Conservation (phyloP, 2,888 invertebrate species). For the Lumbricus terrestris region DNA sequence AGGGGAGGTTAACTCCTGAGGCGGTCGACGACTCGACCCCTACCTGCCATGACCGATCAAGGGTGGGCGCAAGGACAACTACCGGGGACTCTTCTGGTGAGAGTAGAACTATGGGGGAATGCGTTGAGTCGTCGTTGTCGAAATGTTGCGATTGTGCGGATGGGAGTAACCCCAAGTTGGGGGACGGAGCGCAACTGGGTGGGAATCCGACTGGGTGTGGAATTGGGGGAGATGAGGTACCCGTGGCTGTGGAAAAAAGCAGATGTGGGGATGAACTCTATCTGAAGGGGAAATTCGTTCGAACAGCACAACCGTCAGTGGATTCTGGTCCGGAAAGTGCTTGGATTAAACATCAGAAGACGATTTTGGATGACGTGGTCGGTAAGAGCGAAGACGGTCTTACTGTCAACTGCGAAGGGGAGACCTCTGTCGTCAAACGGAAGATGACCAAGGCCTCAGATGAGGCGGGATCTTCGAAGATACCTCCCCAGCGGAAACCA, state of each 20-base stretch:
- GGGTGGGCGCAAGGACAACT: neutral
- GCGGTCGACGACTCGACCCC: neutral
- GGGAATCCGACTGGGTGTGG: neutral
- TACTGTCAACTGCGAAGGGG: too few species aligned
- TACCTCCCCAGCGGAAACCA: neutral
- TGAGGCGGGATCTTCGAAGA: neutral
- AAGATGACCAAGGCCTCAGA: neutral
- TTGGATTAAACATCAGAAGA: too few species aligned
- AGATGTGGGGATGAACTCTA: neutral
- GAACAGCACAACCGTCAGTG: neutral
- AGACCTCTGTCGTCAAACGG: neutral
- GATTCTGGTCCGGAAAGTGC: neutral
- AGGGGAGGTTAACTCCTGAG: neutral
- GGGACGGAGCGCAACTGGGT: neutral
- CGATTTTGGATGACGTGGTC: neutral
- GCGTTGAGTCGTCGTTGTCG: neutral
- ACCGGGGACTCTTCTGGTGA: neutral
- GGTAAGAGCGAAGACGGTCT: neutral
- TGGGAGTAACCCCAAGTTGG: neutral
- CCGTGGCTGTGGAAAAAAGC: neutral
- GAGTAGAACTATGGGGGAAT: neutral
- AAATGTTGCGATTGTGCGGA: neutral
- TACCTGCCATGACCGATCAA: neutral
- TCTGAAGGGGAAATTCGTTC: neutral
- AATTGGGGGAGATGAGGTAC: neutral